A percentile compares a stretch with the other conserved stretches of the same genome.
These are phyloP conservation scores for Bos javanicus DNA, from an alignment of 2,113 vertebrate species.

Conservation along the genomic window DNA sequence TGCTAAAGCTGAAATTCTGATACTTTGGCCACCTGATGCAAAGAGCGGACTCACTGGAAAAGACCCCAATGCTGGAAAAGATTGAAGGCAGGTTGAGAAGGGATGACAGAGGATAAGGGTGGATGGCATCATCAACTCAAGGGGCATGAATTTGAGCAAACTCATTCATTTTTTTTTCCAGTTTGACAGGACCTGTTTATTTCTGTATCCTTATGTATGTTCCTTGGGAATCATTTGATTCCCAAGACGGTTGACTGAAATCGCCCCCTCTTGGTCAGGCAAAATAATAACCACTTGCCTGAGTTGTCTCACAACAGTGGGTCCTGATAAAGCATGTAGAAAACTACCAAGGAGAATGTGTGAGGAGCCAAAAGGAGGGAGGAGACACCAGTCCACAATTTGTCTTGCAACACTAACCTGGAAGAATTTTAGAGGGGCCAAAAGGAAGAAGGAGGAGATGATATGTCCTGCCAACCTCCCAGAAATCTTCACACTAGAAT, in stretches of 20 bases:
- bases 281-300: background rate
- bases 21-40: background rate
- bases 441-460: background rate
- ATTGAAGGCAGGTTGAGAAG: background rate
- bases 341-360: background rate
- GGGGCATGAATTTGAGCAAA: background rate
- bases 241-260: background rate
- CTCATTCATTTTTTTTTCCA: background rate
- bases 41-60: background rate
- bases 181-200: background rate
- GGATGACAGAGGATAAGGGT: background rate
- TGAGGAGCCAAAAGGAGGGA: background rate
- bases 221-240: background rate
- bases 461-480: background rate
- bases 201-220: background rate
- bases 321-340: background rate
- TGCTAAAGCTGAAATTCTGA: background rate
- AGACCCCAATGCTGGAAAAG: background rate
- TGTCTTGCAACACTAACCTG: background rate
- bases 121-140: background rate
- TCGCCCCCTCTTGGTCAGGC: background rate
- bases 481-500: background rate
- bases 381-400: background rate
- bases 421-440: background rate
- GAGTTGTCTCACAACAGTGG: background rate